phyloP scores from a whole-genome alignment of 2,113 vertebrate species.

The Poicephalus gulielmi region DNA sequence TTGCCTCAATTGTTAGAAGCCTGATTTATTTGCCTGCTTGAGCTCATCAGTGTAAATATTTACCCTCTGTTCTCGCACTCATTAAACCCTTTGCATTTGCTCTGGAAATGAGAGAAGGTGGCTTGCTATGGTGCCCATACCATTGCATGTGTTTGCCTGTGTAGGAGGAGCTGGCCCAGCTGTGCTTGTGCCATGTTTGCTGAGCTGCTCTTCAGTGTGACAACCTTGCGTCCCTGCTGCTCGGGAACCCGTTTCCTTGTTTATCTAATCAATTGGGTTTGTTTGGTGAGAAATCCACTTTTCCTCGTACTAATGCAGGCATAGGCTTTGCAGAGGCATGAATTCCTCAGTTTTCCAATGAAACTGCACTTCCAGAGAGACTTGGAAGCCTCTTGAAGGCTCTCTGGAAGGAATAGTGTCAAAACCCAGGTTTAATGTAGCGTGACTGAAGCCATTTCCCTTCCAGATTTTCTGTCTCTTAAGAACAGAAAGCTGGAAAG shows the following conservation, averaged over 20 bases:
- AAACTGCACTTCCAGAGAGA: neutral
- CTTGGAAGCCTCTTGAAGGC: neutral
- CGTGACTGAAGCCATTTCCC: neutral
- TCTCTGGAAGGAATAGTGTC: neutral
- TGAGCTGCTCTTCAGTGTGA: neutral
- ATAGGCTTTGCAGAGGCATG: rapidly evolving
- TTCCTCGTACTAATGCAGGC: neutral
- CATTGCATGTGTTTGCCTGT: neutral
- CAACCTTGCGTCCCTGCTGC: neutral
- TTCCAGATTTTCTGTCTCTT: neutral
- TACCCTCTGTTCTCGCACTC: neutral
- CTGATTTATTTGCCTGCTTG: slow-evolving; percentile 41
- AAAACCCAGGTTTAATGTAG: neutral
- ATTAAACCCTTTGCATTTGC: neutral
- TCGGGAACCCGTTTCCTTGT: neutral
- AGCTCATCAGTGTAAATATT: slow-evolving; percentile 53
- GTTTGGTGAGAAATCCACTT: neutral
- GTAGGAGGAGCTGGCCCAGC: neutral
- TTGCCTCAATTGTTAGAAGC: neutral
- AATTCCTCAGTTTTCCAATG: neutral
- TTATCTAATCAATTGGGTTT: neutral
- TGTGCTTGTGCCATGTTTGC: neutral
- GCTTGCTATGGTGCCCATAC: neutral
- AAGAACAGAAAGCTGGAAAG: neutral
- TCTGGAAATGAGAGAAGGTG: neutral